Evolutionary conservation across 1,140 invertebrate species (phyloP), one percentile per base, ranked within the genome.

Genomic region (Zaprionus lachaisei): DNA sequence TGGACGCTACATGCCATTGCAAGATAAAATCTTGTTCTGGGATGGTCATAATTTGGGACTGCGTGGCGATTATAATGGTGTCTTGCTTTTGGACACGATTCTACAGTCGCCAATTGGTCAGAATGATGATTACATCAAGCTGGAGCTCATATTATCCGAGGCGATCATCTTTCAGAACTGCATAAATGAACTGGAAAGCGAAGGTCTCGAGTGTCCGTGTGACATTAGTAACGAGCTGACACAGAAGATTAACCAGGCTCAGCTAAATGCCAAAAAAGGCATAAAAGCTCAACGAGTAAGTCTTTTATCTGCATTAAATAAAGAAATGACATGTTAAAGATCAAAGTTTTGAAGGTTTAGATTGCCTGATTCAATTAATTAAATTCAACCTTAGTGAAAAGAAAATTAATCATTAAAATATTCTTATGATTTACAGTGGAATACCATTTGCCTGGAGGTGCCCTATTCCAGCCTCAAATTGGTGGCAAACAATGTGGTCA

Each of bases 31-130:
- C 61, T 94, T 98, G 70, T 95, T 97, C 83, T 96, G 96, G 93
- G 96, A 98, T 94, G 95, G 95, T 61, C 94, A 95, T 84, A 95
- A 96, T 68, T 94, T 98, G 68, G 97, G 97, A 67, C 95, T 98
- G 41, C 94, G 98, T 61, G 96, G 96, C 56, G 97, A 98, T 92
- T 97, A 98, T 85, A 98, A 97, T 94, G 97, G 97, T 71, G 97
- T 98, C 20, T 93, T 98, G 47, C 93, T 99, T 15, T 93, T 98
- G 74, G 97, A 98, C 81, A 98, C 97, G 24, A 96, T 97, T 77
- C 93, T 98, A 44, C 97, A 98, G 93, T 95, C 96, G 72, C 96
- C 96, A 37, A 94, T 98, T 51, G 83, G 90, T 7, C 94, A 95
- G 76, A 94, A 95, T 41, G 96, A 97, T 83, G 96, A 97, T 92